Percentiles rank a stretch among this genome's conserved stretches.
Evolutionary conservation across 2,113 vertebrate genomes (phyloP).

Genomic region (Marcusenius ussheri): DNA sequence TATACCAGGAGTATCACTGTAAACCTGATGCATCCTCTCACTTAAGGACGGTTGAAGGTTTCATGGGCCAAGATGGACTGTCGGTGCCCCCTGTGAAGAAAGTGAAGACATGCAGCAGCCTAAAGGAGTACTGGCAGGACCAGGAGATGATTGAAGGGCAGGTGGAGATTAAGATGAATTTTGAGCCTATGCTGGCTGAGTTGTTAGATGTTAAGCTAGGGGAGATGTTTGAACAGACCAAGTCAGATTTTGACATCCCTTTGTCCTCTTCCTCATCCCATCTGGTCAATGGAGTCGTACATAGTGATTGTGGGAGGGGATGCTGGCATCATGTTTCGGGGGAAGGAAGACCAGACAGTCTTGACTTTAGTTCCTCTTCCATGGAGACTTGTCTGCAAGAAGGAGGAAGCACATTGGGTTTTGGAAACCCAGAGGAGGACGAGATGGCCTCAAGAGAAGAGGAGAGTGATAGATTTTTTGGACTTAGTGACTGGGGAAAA

Average conservation of each 20-base stretch:
- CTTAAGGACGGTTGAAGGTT: not conserved
- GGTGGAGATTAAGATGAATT: not conserved
- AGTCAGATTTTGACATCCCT: not conserved
- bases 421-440: not conserved
- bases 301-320: not conserved
- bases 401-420: not conserved
- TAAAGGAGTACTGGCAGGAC: not conserved
- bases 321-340: not conserved
- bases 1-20: not conserved
- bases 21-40: not conserved
- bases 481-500: not conserved
- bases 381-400: not conserved
- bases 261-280: not conserved
- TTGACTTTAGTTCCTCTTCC: not conserved
- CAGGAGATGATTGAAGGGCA: not conserved
- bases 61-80: not conserved
- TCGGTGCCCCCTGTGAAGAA: not conserved
- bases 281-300: not conserved
- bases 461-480: not conserved
- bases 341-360: not conserved
- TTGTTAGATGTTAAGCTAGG: not conserved
- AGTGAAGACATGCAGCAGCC: not conserved
- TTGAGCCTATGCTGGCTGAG: not conserved
- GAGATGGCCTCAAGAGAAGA: not conserved
- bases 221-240: not conserved